Evolutionary conservation across 2,888 invertebrate genomes (phyloP).

Genomic region (Drosophila neonasuta): DNA sequence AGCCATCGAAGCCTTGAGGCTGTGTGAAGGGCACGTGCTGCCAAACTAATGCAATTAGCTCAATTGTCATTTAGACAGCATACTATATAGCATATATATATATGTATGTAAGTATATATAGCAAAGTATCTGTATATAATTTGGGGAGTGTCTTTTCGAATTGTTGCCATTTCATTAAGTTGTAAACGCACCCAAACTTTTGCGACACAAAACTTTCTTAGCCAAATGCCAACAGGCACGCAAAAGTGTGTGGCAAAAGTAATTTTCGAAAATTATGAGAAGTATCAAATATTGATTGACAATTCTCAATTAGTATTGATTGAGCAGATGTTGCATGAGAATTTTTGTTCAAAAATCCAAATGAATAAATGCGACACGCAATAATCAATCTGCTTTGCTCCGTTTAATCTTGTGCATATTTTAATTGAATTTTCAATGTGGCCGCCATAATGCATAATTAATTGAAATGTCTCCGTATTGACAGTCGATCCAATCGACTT

Average conservation of each 20-base stretch:
- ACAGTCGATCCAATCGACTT: constrained; percentile 28
- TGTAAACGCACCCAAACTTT: constrained; percentile 47
- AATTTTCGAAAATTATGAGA: constrained; percentile 23
- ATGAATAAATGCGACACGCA: constrained; percentile 2
- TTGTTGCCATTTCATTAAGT: constrained; percentile 68
- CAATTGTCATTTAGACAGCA: constrained; percentile 71
- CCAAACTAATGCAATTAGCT: constrained; percentile 71
- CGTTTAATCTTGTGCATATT: constrained; percentile 51
- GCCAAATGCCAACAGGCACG: constrained; percentile 30
- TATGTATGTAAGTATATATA: constrained; percentile 6
- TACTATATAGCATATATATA: constrained; percentile 5
- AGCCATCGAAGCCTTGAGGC: constrained; percentile 16
- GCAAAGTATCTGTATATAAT: constrained; percentile 4
- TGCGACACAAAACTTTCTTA: constrained; percentile 28
- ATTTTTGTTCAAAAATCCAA: constrained; percentile 17
- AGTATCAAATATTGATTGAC: constrained; percentile 47
- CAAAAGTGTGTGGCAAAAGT: constrained; percentile 24
- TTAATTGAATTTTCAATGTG: constrained; percentile 60
- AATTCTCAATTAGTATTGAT: constrained; percentile 59
- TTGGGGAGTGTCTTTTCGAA: constrained; percentile 25
- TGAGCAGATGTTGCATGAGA: constrained; percentile 14
- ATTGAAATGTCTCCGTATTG: constrained; percentile 53
- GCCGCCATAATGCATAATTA: constrained; percentile 65
- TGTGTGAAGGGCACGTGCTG: constrained; percentile 48
- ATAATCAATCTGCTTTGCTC: constrained; percentile 40